Percentiles rank a stretch among this genome's conserved stretches.
phyloP scores from a whole-genome alignment of 2,113 vertebrate species.

The Gadus macrocephalus region DNA sequence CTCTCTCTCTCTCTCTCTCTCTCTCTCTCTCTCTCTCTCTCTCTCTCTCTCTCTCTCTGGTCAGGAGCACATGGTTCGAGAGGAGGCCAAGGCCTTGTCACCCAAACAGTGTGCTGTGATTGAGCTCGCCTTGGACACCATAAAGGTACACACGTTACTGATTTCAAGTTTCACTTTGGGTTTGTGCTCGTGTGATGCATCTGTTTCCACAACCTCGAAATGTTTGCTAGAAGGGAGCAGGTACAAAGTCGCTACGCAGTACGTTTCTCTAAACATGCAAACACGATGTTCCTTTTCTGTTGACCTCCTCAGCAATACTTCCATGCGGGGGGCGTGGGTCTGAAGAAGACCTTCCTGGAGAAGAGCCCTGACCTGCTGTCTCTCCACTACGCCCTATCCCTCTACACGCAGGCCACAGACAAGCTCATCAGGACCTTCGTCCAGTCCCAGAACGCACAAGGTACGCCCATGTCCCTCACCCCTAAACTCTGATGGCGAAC shows the following conservation, averaged over 20 bases:
- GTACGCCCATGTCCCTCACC: constrained; percentile 62
- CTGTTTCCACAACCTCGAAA: too few relatives aligned
- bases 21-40: too few relatives aligned
- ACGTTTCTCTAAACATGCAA: too few relatives aligned
- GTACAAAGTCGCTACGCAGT: too few relatives aligned
- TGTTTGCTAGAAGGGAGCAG: too few relatives aligned
- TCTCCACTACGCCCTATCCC: constrained; percentile 91
- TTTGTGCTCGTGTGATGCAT: too few relatives aligned
- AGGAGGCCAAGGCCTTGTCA: constrained; percentile 93
- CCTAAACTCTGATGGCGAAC: not conserved
- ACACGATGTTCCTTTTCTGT: too few relatives aligned
- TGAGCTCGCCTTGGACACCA: constrained; percentile 93
- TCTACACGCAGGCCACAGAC: constrained; percentile 97
- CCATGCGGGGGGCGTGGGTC: constrained; percentile 92
- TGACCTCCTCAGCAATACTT: constrained; percentile 87
- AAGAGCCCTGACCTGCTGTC: constrained; percentile 95
- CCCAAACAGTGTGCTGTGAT: constrained; percentile 97
- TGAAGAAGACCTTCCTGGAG: constrained; percentile 98
- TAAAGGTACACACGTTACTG: constrained; percentile 79
- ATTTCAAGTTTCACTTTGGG: too few relatives aligned
- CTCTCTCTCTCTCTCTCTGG: too few relatives aligned
- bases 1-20: too few relatives aligned
- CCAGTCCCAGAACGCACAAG: constrained; percentile 89
- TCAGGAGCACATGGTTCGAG: constrained; percentile 97
- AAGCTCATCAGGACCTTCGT: constrained; percentile 97